Evolutionary conservation across 2,797 vertebrate genomes (phyloP).

Genomic region (Ispidina picta): DNA sequence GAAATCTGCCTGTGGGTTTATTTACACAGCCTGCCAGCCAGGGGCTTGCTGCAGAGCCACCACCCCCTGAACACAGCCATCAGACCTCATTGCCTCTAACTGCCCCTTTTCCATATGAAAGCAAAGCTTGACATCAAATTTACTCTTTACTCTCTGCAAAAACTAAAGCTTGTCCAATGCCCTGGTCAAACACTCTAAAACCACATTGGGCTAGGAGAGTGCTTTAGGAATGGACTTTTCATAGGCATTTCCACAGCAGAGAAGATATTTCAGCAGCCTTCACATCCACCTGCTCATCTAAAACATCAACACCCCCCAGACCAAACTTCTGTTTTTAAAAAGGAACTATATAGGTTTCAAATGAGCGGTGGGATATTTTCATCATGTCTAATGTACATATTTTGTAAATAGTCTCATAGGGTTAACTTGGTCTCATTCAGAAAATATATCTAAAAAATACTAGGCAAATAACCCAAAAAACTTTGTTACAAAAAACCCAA

Average conservation of each 20-base stretch:
- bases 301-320: background rate
- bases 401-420: background rate
- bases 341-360: background rate
- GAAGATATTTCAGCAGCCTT: constrained; percentile 71
- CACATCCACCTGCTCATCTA: constrained; percentile 71
- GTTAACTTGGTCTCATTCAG: background rate
- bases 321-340: constrained; percentile 46
- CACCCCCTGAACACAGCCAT: background rate
- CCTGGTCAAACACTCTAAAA: constrained; percentile 75
- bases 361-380: background rate
- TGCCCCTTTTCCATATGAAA: constrained; percentile 23
- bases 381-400: background rate
- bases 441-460: background rate
- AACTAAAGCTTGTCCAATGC: constrained; percentile 72
- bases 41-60: background rate
- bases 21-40: background rate
- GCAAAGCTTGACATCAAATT: constrained; percentile 64
- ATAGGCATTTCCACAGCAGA: constrained; percentile 58
- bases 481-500: background rate
- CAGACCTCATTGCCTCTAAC: background rate
- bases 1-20: background rate
- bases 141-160: constrained; percentile 71
- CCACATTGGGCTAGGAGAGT: constrained; percentile 72
- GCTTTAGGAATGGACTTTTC: constrained; percentile 77
- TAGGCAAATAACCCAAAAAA: background rate